These are phyloP conservation scores for Pherbina coryleti DNA, from an alignment of 2,888 invertebrate genomes.

Conservation along the genomic window DNA sequence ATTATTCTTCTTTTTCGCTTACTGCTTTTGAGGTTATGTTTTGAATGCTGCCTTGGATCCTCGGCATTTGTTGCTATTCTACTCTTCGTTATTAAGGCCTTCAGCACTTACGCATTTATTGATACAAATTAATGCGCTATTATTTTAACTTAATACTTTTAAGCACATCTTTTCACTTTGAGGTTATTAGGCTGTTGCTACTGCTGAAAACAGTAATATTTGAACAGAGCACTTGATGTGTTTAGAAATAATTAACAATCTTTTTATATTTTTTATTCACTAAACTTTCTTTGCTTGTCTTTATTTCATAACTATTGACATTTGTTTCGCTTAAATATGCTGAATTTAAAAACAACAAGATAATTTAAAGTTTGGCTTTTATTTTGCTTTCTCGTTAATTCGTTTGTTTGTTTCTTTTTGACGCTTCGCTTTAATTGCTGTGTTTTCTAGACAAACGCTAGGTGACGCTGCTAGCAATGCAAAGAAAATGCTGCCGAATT, in stretches of 20 bases:
- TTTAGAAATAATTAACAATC: no score
- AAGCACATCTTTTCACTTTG: neutral
- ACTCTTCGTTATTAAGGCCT: neutral
- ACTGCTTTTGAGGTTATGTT: slow-evolving; percentile 30
- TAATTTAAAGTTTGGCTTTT: slow-evolving; percentile 18
- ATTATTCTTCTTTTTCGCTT: neutral
- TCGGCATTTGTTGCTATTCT: slow-evolving; percentile 18
- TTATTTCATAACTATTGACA: no score
- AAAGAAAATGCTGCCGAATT: neutral
- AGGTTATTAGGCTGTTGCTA: neutral
- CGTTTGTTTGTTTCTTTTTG: neutral
- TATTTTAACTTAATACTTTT: no score
- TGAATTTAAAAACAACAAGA: neutral
- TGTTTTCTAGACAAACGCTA: neutral
- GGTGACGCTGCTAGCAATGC: neutral
- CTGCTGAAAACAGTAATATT: neutral
- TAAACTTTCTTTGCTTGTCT: no score
- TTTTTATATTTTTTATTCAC: no score
- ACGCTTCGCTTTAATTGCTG: neutral
- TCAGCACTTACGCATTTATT: neutral
- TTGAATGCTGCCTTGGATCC: neutral
- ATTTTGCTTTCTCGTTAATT: neutral
- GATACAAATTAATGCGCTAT: no score
- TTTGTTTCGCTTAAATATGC: neutral
- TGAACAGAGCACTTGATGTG: no score